phyloP scores from a whole-genome alignment of 2,888 invertebrate genomes.

The Gastrophysa polygoni region DNA sequence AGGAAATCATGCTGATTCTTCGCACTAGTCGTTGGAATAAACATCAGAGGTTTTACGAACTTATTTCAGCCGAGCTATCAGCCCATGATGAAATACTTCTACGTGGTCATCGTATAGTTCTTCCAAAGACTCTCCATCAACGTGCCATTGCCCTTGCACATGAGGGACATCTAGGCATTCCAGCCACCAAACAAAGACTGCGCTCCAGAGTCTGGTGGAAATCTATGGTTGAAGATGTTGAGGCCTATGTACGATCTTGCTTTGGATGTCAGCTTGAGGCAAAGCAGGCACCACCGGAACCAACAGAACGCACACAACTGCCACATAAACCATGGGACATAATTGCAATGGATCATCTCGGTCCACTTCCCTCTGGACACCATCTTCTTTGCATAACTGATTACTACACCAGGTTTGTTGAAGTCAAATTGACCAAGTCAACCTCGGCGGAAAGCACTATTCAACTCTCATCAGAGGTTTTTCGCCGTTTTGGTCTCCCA shows the following conservation, averaged over 20 bases:
- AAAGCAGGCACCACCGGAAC: not conserved
- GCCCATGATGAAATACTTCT: not conserved
- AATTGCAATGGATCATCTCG: not conserved
- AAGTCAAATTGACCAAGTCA: not conserved
- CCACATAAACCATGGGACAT: not conserved
- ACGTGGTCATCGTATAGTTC: not conserved
- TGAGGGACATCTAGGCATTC: not conserved
- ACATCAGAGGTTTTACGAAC: not conserved
- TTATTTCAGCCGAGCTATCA: not conserved
- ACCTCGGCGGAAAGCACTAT: not conserved
- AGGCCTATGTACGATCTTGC: constrained; percentile 23
- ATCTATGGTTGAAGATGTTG: constrained; percentile 20
- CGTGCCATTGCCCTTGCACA: not conserved
- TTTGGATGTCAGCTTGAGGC: constrained; percentile 13
- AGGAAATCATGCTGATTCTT: not conserved
- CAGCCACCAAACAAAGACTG: not conserved
- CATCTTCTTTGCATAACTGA: not conserved
- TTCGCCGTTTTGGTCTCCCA: not conserved
- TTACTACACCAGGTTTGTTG: not conserved
- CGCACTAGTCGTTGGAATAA: not conserved
- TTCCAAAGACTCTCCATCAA: not conserved
- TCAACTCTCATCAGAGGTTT: not conserved
- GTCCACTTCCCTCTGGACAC: not conserved
- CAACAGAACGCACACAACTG: not conserved
- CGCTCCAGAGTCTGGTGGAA: constrained; percentile 33